Evolutionary conservation across 2,888 invertebrate genomes (phyloP).

Genomic region (Philonicus albiceps): DNA sequence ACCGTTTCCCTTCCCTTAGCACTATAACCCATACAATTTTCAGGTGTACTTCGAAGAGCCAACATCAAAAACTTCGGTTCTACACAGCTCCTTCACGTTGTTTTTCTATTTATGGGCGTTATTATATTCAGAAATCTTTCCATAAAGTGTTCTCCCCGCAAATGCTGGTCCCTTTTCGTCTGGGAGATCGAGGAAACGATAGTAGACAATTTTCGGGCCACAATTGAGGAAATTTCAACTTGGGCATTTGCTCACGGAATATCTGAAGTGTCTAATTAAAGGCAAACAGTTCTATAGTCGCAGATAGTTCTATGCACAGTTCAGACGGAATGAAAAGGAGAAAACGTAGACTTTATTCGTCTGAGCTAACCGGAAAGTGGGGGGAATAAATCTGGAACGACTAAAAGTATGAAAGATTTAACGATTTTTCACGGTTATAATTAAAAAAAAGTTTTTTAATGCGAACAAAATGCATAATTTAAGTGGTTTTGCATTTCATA

Average conservation of each 20-base stretch:
- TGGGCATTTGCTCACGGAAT: not conserved
- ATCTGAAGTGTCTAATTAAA: not conserved
- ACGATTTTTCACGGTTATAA: not conserved
- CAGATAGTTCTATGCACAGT: not conserved
- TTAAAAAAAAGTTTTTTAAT: not conserved
- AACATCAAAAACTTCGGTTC: not conserved
- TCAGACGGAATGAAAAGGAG: not conserved
- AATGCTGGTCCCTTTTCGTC: not conserved
- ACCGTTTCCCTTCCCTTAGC: not conserved
- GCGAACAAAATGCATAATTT: not conserved
- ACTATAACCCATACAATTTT: not conserved
- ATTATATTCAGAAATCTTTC: not conserved
- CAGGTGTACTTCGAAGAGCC: not conserved
- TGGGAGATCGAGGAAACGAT: not conserved
- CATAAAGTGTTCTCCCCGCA: not conserved
- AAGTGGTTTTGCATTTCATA: not conserved
- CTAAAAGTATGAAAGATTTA: not conserved
- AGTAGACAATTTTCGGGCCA: not conserved
- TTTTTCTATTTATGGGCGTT: not conserved
- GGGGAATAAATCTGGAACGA: not conserved
- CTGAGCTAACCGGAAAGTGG: not conserved
- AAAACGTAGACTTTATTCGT: not conserved
- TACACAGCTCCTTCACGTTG: not conserved
- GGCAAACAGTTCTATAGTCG: not conserved
- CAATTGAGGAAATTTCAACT: not conserved